Conservation (phyloP, 2,797 vertebrate species). For the Falco naumanni region DNA sequence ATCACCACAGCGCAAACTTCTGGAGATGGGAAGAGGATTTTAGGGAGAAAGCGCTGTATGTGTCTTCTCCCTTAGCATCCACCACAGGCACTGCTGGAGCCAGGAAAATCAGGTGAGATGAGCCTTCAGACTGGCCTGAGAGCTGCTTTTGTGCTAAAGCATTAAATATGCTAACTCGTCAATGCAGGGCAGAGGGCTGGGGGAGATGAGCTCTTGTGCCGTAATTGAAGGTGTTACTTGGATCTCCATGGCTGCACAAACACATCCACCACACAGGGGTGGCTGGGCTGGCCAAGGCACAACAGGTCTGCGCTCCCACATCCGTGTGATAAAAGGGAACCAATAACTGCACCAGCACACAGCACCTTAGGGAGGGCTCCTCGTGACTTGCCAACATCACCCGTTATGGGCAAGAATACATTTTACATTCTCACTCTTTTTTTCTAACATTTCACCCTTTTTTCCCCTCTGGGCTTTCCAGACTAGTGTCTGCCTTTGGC, state of each 20-base stretch:
- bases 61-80: background rate
- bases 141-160: background rate
- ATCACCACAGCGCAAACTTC: background rate
- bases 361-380: background rate
- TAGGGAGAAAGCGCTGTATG: background rate
- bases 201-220: background rate
- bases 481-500: background rate
- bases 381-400: background rate
- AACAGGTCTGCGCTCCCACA: background rate
- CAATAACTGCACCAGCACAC: background rate
- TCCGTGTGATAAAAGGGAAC: background rate
- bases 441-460: background rate
- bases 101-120: background rate
- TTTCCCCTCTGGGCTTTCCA: background rate
- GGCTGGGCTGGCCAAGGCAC: background rate
- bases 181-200: background rate
- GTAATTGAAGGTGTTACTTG: background rate
- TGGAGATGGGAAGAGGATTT: background rate
- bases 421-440: background rate
- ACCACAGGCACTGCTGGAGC: background rate
- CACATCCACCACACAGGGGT: accelerated
- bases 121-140: background rate
- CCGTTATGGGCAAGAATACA: background rate
- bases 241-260: background rate
- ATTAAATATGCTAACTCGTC: background rate